Evolutionary conservation across 30 jellyfish, hydroid and myxozoan species (phyloP).

Genomic region (Aurelia aurita complex sp. Pacific): DNA sequence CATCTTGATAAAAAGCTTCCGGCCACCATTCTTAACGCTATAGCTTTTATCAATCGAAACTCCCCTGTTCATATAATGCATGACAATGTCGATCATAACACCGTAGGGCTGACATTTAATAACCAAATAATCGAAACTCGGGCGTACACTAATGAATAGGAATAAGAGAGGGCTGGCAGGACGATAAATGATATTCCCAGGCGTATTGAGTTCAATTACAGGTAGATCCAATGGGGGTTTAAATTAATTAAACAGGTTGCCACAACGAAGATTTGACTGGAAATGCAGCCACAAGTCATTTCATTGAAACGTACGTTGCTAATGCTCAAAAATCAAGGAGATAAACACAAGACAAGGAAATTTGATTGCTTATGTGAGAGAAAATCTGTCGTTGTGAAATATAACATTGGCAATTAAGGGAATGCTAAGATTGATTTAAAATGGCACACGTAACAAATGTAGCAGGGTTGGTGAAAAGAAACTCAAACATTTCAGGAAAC

Average conservation of each 20-base stretch:
- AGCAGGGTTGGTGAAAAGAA: conserved; percentile 38
- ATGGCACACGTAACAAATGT: conserved; percentile 61
- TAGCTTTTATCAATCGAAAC: neutral
- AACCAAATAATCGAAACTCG: no score
- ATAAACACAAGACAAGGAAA: neutral
- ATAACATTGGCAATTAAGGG: no score
- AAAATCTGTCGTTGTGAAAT: no score
- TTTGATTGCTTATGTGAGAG: no score
- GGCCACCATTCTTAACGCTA: no score
- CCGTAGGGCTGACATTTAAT: no score
- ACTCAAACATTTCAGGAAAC: conserved; percentile 25
- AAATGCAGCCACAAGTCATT: conserved; percentile 12
- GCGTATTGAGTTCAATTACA: no score
- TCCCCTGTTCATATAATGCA: neutral
- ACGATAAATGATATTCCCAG: no score
- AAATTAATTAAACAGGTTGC: conserved; percentile 1
- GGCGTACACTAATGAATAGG: no score
- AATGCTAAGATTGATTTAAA: neutral
- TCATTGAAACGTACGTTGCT: neutral
- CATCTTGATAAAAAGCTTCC: no score
- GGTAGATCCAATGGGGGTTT: neutral
- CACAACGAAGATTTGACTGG: conserved; percentile 1
- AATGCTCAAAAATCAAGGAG: neutral
- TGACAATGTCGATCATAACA: no score
- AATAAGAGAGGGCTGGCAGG: no score